Percentiles rank a stretch among this genome's conserved stretches.
phyloP scores from a whole-genome alignment of 2,113 vertebrate species.

The Ifrita kowaldi region DNA sequence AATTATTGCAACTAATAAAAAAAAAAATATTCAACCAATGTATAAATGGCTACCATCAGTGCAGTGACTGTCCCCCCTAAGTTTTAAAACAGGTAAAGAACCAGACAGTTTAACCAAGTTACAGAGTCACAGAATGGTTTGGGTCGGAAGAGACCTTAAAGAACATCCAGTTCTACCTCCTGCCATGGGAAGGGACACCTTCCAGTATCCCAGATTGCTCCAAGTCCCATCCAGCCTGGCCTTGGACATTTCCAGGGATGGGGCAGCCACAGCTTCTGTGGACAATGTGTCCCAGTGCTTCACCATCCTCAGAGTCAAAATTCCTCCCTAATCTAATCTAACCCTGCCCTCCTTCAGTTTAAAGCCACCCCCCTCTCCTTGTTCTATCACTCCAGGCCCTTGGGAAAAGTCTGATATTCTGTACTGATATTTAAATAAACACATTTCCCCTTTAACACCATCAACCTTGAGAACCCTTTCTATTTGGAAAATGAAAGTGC shows the following conservation, averaged over 20 bases:
- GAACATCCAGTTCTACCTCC: fast-evolving
- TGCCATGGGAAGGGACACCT: not conserved
- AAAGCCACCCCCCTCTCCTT: not conserved
- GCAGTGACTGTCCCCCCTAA: not conserved
- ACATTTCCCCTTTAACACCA: not conserved
- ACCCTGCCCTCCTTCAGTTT: too few relatives aligned
- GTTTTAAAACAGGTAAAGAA: not conserved
- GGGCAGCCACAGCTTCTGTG: not conserved
- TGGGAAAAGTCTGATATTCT: not conserved
- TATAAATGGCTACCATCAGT: not conserved
- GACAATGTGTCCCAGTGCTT: too few relatives aligned
- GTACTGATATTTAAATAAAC: not conserved
- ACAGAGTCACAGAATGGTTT: not conserved
- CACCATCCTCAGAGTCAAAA: not conserved
- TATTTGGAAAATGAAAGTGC: not conserved
- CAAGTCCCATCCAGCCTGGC: not conserved
- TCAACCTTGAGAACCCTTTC: not conserved
- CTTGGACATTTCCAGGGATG: not conserved
- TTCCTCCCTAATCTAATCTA: not conserved
- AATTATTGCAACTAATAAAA: not conserved
- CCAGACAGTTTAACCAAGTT: not conserved
- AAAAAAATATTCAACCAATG: not conserved
- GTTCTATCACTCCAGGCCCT: not conserved
- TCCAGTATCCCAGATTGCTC: fast-evolving
- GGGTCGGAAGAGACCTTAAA: not conserved